Evolutionary conservation across 2,113 vertebrate species (phyloP), one percentile per base, ranked within the genome.

Genomic region (Clarias macrocephalus): DNA sequence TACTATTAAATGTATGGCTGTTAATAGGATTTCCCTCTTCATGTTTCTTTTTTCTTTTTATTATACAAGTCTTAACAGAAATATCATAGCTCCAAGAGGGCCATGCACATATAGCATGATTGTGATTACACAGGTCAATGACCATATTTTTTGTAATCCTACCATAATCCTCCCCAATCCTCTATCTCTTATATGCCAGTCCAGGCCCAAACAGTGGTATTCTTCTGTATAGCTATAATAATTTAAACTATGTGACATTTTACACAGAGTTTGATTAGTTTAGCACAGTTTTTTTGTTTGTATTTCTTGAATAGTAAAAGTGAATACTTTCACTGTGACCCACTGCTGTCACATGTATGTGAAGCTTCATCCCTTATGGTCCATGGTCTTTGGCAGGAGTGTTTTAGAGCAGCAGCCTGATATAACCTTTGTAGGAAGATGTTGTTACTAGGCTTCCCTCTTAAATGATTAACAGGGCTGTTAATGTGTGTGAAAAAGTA

Each of bases 311-410:
- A 90, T 86, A 92, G 91, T 92, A 89, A 93, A 93, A 94, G 90
- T 87, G 91, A 94, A 94, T 95, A 90, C 93, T 90, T 94, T 92
- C 84, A 80, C 88, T 91, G 92, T 95, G 95, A 95, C 94, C 94
- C 94, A 93, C 94, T 91, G 81, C 86, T 93, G 84, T 92, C 89
- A 87, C 92, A 83, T 90, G 83, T 87, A 89, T 37, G 83, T 94
- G 94, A 92, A 95, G 92, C 88, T 82, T 90, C 92, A 94, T 95
- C 94, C 94, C 93, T 95, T 63, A 90, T 90, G 87, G 91, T 80
- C 88, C 6, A 19, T 82, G 86, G 85, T 86, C 88, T 81, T 88
- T 30, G 90, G 88, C 82, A 91, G 89, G 89, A 80, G 87, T 33
- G 13, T 87, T 23, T 75, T 66, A 66, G n/a, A 56, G 48, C 75